phyloP scores from a whole-genome alignment of 2,888 invertebrate genomes.

The Lithosia quadra region DNA sequence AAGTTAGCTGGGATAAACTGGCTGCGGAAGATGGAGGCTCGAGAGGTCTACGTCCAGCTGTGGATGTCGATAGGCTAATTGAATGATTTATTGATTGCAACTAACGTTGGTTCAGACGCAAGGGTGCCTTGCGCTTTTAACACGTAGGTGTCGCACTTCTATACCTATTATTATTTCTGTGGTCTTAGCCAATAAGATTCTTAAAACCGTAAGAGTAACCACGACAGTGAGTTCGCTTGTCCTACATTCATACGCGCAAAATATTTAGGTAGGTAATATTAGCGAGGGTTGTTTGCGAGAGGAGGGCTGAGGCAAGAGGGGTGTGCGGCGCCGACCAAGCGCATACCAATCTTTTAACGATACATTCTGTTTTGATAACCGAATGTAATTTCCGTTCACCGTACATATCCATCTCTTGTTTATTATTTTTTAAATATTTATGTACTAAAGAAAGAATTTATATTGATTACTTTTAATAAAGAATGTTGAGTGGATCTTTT shows the following conservation, averaged over 20 bases:
- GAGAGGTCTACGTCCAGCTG: no score
- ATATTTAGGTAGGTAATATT: constrained; percentile 2
- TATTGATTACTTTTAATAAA: constrained; percentile 8
- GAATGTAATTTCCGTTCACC: constrained; percentile 48
- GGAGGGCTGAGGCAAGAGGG: constrained; percentile 5
- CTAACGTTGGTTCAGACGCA: no score
- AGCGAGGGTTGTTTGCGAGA: constrained; percentile 4
- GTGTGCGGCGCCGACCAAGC: constrained; percentile 35
- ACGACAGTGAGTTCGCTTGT: neutral
- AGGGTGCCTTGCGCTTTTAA: no score
- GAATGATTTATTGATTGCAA: no score
- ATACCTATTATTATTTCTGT: no score
- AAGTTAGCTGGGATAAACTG: no score
- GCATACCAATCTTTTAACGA: constrained; percentile 43
- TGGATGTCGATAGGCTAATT: no score
- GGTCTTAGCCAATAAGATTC: no score
- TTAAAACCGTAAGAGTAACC: neutral
- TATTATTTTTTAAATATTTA: constrained; percentile 43
- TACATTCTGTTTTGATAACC: constrained; percentile 46
- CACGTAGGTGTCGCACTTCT: no score
- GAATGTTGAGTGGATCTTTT: constrained; percentile 21
- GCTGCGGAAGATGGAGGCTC: no score
- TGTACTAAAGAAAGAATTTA: constrained; percentile 25
- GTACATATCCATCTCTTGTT: constrained; percentile 34
- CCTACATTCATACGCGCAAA: neutral